A percentile compares a stretch with the other conserved stretches of the same genome.
phyloP scores from a whole-genome alignment of 1,140 invertebrate species.

The Papilio polyxenes region DNA sequence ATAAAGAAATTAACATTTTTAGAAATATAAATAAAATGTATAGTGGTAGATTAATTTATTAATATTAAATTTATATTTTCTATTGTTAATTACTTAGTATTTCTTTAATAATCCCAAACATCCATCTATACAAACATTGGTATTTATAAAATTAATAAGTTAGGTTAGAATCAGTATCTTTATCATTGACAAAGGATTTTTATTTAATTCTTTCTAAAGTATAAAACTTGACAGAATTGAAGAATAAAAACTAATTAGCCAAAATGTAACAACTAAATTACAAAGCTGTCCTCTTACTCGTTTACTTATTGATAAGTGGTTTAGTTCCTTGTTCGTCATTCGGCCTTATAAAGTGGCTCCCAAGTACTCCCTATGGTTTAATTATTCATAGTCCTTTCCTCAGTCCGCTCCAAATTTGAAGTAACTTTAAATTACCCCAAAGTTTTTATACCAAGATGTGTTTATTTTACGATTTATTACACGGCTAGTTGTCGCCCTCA shows the following conservation, averaged over 20 bases:
- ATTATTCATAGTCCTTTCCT: slow-evolving; percentile 13
- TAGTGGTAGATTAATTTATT: no score
- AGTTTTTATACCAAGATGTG: neutral
- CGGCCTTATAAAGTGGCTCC: neutral
- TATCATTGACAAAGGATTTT: neutral
- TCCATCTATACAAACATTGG: neutral
- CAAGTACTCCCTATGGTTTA: slow-evolving; percentile 16
- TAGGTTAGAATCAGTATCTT: neutral
- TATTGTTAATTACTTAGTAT: neutral
- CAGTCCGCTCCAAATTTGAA: neutral
- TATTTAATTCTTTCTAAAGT: neutral
- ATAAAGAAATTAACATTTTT: neutral
- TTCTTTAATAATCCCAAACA: neutral
- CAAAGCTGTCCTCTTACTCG: neutral
- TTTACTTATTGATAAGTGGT: slow-evolving; percentile 9
- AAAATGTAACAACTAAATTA: neutral
- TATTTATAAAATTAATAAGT: neutral
- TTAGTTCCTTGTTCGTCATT: neutral
- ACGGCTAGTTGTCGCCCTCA: no score
- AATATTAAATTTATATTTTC: no score
- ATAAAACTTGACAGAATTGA: no score
- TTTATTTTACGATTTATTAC: neutral
- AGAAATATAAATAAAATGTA: neutral
- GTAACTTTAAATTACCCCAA: slow-evolving; percentile 9
- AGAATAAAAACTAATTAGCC: no score